Evolutionary conservation across 2,113 vertebrate species (phyloP).

Genomic region (Diglossa brunneiventris): DNA sequence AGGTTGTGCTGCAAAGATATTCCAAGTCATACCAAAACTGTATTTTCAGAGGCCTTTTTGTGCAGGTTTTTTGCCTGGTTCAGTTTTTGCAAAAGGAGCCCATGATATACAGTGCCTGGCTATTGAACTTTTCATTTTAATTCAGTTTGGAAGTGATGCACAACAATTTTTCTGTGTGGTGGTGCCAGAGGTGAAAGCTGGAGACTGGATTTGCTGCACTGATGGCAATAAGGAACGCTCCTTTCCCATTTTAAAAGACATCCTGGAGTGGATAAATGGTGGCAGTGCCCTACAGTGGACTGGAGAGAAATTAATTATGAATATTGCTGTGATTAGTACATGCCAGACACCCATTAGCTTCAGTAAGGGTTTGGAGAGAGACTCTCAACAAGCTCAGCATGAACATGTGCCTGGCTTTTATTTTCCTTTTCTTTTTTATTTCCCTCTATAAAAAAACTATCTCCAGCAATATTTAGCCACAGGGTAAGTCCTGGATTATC

Average conservation of each 20-base stretch:
- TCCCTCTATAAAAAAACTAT: not conserved
- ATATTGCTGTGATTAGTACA: not conserved
- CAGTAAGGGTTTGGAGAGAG: not conserved
- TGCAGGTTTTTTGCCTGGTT: not conserved
- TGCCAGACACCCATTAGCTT: not conserved
- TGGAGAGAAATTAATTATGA: not conserved
- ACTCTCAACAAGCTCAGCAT: not conserved
- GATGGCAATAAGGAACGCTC: rapidly evolving
- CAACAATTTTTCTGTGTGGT: not conserved
- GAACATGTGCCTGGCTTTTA: not conserved
- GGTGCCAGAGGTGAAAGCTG: not conserved
- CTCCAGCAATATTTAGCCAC: not conserved
- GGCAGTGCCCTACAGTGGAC: not conserved
- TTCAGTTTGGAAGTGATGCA: not conserved
- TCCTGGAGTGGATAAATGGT: not conserved
- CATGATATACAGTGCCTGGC: not conserved
- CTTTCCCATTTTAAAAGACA: not conserved
- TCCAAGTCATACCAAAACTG: not conserved
- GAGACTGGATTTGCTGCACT: not conserved
- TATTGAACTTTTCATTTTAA: not conserved
- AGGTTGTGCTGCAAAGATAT: not conserved
- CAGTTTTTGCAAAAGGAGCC: not conserved
- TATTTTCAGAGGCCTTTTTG: not conserved
- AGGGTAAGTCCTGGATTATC: not conserved
- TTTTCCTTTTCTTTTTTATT: not conserved